Evolutionary conservation across 1,140 invertebrate species (phyloP).

Genomic region (Penaeus vannamei): DNA sequence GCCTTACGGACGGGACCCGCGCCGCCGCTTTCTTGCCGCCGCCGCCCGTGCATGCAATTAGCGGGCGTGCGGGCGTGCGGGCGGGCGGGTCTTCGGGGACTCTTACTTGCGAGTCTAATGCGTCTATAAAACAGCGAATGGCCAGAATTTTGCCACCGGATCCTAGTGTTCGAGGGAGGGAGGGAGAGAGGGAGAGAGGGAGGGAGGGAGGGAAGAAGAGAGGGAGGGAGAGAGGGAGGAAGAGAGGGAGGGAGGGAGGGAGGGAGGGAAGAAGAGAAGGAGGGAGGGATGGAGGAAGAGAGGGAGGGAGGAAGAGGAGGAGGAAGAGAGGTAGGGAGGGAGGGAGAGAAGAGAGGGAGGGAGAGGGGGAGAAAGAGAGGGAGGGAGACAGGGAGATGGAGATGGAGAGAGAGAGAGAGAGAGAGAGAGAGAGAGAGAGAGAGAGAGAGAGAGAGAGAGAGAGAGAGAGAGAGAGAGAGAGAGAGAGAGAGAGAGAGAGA

Average conservation of each 20-base stretch:
- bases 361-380: too few species aligned
- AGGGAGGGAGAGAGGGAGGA: background rate
- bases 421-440: too few species aligned
- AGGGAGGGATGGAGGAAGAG: too few species aligned
- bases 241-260: background rate
- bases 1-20: too few species aligned
- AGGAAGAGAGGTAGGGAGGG: too few species aligned
- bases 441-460: background rate
- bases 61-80: background rate
- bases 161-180: background rate
- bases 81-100: background rate
- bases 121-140: conserved; percentile 33
- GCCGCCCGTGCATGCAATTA: conserved; percentile 43
- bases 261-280: background rate
- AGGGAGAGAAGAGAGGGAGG: too few species aligned
- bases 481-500: background rate
- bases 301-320: too few species aligned
- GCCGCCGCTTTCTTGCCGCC: too few species aligned
- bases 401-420: too few species aligned
- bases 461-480: background rate
- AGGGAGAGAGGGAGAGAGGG: background rate
- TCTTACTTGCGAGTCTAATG: conserved; percentile 13
- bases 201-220: background rate
- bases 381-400: too few species aligned
- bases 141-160: background rate